These are phyloP conservation scores for Pollenia griseotomentosa DNA, from an alignment of 2,888 invertebrate species.

Conservation along the genomic window DNA sequence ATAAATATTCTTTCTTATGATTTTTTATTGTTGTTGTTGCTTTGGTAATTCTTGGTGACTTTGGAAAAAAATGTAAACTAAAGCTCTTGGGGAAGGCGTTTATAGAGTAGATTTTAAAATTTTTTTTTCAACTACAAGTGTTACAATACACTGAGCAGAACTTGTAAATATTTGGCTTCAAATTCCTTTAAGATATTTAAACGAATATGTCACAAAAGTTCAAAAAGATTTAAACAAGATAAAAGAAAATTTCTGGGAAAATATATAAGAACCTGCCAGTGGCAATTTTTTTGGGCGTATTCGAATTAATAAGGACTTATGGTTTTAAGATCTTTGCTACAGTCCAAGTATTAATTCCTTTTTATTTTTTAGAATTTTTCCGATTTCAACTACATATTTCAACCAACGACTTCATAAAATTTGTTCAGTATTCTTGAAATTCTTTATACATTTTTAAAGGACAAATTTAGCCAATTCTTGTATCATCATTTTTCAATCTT, in stretches of 20 bases:
- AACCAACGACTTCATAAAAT: background rate
- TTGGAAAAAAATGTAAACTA: constrained; percentile 43
- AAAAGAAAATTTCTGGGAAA: no score
- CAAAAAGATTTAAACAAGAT: no score
- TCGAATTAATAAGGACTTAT: background rate
- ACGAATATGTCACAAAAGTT: no score
- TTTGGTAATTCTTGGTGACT: constrained; percentile 58
- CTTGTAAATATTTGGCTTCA: no score
- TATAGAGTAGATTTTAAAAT: constrained; percentile 39
- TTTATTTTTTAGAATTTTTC: no score
- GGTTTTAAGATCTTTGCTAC: no score
- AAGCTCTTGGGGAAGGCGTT: constrained; percentile 53
- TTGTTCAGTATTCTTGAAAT: constrained; percentile 17
- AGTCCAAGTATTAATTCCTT: no score
- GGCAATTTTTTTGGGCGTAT: background rate
- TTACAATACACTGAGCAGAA: constrained; percentile 42
- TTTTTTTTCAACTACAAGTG: constrained; percentile 32
- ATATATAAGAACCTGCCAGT: no score
- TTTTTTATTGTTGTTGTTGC: constrained; percentile 15
- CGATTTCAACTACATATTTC: no score
- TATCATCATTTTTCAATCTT: constrained; percentile 57
- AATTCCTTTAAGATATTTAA: no score
- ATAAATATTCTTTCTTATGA: constrained; percentile 48
- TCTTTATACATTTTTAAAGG: constrained; percentile 31
- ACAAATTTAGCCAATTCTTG: constrained; percentile 60